Base-by-base conservation (phyloP, 1,140 invertebrate genomes). In the Ostrea denselamellosa region DNA sequence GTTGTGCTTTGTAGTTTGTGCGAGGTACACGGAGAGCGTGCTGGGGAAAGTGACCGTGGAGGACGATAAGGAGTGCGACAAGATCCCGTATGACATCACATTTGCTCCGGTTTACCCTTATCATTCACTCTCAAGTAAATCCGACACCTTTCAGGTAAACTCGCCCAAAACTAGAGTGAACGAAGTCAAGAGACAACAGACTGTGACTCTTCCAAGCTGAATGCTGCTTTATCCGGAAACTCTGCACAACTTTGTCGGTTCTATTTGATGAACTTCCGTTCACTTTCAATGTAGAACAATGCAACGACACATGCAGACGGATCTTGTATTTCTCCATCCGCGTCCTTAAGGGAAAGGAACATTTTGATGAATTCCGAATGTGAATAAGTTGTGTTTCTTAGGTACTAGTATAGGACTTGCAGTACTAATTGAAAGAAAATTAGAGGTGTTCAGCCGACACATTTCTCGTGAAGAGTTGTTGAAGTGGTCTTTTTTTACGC, bases 91-190 rank as follows among this genome's bases (percentile, higher is more conserved):
- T 12, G 84, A 86, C 71, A 87, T 89, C 51, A 65, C 84, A n/a
- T 89, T 86, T 22, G 77, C 83, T 9, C 88, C 88, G 10, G 83
- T 87, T 22, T 89, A 89, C 53, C 83, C 88, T 17, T 87, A 89
- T 52, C 71, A 86, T 22, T 71, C 56, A 28, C 34, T 86, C 34
- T 53, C 19, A 7, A 34, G 25, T 62, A 83, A 83, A 83, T n/a
- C 44, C 0, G 82, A 83, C 52, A 54, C 17, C n/a, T 83, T 83
- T 19, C 82, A 83, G 44, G 82, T 83, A 14, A 54, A 28, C 9
- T 77, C 68, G 68, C 68, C 68, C 25, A 77, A 77, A 28, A 22
- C 68, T 34, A 4, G 22, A 14, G 25, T 14, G 25, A 77, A 77
- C 0, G 12, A 25, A 0, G 22, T 34, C 8, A 9, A 28, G 1